Conservation (phyloP, 2,888 invertebrate species). For the Drosophila stalkeri region DNA sequence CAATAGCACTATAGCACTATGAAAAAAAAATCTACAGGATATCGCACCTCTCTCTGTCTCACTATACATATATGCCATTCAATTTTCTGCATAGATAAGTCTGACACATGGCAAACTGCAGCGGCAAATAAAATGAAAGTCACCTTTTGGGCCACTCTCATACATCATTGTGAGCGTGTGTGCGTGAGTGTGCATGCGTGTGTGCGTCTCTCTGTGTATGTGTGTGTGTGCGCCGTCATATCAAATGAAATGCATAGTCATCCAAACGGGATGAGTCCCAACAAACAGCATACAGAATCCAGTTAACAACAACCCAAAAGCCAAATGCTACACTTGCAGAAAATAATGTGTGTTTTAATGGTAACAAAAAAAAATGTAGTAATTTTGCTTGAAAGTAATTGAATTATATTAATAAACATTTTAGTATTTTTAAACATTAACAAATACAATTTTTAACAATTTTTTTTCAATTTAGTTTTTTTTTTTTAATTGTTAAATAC, state of each 20-base stretch:
- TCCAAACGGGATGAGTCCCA: constrained; percentile 42
- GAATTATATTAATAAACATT: no score
- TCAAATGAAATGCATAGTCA: constrained; percentile 80
- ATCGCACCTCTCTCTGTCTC: constrained; percentile 20
- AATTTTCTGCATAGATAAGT: constrained; percentile 79
- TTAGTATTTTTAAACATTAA: no score
- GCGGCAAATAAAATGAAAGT: constrained; percentile 68
- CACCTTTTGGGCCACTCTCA: constrained; percentile 72
- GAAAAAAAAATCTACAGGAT: constrained; percentile 24
- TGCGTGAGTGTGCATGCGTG: neutral
- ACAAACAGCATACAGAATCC: constrained; percentile 24
- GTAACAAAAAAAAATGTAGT: no score
- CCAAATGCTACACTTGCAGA: constrained; percentile 10
- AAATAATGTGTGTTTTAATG: neutral
- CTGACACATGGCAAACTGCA: constrained; percentile 55
- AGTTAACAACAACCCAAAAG: constrained; percentile 20
- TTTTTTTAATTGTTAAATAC: no score
- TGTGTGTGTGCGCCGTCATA: constrained; percentile 43
- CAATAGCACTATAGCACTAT: constrained; percentile 29
- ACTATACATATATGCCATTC: constrained; percentile 57
- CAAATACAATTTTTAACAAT: no score
- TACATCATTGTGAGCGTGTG: constrained; percentile 64
- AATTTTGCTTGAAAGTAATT: no score
- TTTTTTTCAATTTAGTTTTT: no score
- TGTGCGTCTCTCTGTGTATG: neutral